Conservation (phyloP, 2,113 vertebrate species). For the Sturnira hondurensis region DNA sequence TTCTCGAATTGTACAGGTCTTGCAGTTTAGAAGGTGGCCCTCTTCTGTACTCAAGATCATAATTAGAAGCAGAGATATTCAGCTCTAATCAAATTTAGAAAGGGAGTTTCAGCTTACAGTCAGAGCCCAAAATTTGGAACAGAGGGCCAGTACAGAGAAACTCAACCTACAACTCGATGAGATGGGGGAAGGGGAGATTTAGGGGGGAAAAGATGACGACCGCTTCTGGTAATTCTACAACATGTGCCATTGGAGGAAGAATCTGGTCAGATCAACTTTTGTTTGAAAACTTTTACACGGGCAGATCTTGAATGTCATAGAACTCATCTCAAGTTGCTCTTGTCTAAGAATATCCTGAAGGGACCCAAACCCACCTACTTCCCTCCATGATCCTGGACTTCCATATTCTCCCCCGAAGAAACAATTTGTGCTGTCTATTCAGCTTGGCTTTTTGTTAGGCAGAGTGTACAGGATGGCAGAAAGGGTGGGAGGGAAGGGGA, state of each 20-base stretch:
- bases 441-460: not conserved
- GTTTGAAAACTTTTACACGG: not conserved
- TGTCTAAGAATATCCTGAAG: not conserved
- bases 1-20: not conserved
- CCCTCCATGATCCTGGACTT: not conserved
- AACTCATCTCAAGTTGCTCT: not conserved
- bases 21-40: slow-evolving; percentile 17
- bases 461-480: not conserved
- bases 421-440: not conserved
- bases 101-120: slow-evolving; percentile 48
- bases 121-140: slow-evolving; percentile 28
- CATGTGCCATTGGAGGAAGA: not conserved
- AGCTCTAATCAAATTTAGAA: slow-evolving; percentile 62
- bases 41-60: slow-evolving; percentile 24
- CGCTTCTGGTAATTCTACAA: slow-evolving; percentile 21
- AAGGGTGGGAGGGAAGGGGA: not conserved
- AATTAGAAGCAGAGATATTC: slow-evolving; percentile 65
- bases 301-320: not conserved
- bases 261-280: not conserved
- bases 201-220: fast-evolving
- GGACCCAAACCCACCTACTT: not conserved
- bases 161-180: not conserved
- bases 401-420: not conserved
- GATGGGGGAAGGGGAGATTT: not conserved
- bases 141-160: not conserved